phyloP scores from a whole-genome alignment of 1,140 invertebrate species.

The Orius laevigatus region DNA sequence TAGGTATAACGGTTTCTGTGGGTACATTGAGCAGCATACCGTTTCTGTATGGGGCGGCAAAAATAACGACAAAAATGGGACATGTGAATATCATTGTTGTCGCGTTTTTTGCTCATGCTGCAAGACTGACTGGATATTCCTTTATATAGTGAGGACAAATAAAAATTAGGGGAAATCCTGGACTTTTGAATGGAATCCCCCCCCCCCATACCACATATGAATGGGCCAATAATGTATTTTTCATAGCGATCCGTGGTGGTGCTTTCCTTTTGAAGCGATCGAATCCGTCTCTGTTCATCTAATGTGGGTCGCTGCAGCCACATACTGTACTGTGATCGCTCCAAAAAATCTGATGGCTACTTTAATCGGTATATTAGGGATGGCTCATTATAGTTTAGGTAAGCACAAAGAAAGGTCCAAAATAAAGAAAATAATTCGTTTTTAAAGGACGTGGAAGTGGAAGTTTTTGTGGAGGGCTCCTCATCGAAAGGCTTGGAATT shows the following conservation, averaged over 20 bases:
- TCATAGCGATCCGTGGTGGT: constrained; percentile 63
- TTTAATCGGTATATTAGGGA: constrained; percentile 61
- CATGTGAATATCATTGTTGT: constrained; percentile 66
- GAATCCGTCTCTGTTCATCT: constrained; percentile 71
- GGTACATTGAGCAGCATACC: constrained; percentile 64
- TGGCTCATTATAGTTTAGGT: constrained; percentile 69
- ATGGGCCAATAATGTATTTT: too few species aligned
- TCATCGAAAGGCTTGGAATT: constrained; percentile 54
- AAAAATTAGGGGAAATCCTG: not conserved
- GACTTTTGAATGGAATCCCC: not conserved
- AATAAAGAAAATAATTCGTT: not conserved
- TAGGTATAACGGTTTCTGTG: constrained; percentile 62
- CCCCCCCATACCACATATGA: too few species aligned
- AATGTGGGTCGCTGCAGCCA: constrained; percentile 77
- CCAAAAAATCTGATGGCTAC: constrained; percentile 65
- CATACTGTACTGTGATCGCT: constrained; percentile 62
- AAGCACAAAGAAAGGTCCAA: constrained; percentile 16
- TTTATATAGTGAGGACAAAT: constrained; percentile 51
- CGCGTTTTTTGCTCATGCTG: constrained; percentile 63
- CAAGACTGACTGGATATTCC: constrained; percentile 62
- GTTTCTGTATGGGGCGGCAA: constrained; percentile 62
- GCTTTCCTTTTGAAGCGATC: constrained; percentile 69
- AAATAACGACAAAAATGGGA: constrained; percentile 60
- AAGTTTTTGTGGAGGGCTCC: constrained; percentile 58
- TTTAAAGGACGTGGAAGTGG: constrained; percentile 50